phyloP scores from a whole-genome alignment of 2,888 invertebrate species.

The Scotopteryx bipunctaria region DNA sequence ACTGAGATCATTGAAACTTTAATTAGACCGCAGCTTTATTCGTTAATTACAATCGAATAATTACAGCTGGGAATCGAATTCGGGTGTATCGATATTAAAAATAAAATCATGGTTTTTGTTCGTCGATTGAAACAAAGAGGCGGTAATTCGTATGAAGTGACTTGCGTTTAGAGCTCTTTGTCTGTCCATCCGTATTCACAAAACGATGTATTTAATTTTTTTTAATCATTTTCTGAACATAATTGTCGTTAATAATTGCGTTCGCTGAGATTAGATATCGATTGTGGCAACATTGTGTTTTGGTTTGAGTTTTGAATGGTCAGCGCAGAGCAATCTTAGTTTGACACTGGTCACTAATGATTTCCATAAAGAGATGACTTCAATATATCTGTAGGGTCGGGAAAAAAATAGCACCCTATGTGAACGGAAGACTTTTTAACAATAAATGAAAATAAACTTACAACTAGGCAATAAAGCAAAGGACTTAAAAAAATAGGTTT shows the following conservation, averaged over 20 bases:
- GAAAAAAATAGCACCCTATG: too few species aligned
- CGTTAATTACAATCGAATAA: conserved; percentile 61
- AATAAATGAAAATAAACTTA: too few species aligned
- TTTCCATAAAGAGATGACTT: conserved; percentile 45
- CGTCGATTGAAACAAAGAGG: conserved; percentile 73
- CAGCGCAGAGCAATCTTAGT: conserved; percentile 37
- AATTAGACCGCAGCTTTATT: conserved; percentile 67
- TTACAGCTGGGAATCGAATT: conserved; percentile 66
- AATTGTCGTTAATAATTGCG: conserved; percentile 75
- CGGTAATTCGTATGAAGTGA: conserved; percentile 81
- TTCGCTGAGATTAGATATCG: conserved; percentile 54
- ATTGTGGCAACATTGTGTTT: conserved; percentile 51
- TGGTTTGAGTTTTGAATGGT: conserved; percentile 45
- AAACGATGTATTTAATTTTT: conserved; percentile 67
- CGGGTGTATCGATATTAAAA: conserved; percentile 67
- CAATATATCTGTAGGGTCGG: too few species aligned
- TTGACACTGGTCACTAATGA: conserved; percentile 50
- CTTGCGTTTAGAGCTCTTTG: conserved; percentile 75
- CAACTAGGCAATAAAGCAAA: too few species aligned
- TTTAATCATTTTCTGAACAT: conserved; percentile 53
- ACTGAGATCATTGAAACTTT: conserved; percentile 54
- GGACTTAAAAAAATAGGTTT: conserved; percentile 37
- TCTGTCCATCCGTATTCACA: conserved; percentile 66
- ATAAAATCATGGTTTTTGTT: conserved; percentile 64
- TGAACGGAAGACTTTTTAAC: too few species aligned